phyloP scores from a whole-genome alignment of 2,797 vertebrate species.

The Pagetopsis macropterus region DNA sequence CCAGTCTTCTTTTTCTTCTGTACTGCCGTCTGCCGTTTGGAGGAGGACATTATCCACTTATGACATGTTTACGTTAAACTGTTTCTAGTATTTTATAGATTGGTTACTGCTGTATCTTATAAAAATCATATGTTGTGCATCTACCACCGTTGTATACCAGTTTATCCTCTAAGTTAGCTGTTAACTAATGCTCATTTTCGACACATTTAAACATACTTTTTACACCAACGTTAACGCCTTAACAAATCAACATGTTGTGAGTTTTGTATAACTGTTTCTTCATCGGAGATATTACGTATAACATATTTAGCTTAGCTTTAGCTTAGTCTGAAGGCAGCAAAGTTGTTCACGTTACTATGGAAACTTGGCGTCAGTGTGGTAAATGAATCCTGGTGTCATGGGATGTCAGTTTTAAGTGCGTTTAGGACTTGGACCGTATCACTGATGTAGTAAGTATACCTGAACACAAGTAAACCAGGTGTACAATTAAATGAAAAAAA shows the following conservation, averaged over 20 bases:
- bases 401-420: not conserved
- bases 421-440: not conserved
- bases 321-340: not conserved
- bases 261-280: not conserved
- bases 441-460: not conserved
- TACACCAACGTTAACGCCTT: too few species aligned
- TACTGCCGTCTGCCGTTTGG: conserved; percentile 1
- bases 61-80: too few species aligned
- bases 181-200: not conserved
- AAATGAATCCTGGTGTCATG: not conserved
- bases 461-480: not conserved
- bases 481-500: not conserved
- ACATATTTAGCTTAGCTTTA: not conserved
- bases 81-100: too few species aligned
- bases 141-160: too few species aligned
- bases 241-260: not conserved
- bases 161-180: too few species aligned
- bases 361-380: conserved; percentile 31
- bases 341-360: conserved; percentile 40
- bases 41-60: not conserved
- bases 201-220: not conserved
- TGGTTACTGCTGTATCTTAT: too few species aligned
- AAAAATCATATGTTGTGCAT: not conserved
- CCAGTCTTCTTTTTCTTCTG: not conserved
- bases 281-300: not conserved